Evolutionary conservation across 2,113 vertebrate genomes (phyloP).

Genomic region (Microcebus murinus): DNA sequence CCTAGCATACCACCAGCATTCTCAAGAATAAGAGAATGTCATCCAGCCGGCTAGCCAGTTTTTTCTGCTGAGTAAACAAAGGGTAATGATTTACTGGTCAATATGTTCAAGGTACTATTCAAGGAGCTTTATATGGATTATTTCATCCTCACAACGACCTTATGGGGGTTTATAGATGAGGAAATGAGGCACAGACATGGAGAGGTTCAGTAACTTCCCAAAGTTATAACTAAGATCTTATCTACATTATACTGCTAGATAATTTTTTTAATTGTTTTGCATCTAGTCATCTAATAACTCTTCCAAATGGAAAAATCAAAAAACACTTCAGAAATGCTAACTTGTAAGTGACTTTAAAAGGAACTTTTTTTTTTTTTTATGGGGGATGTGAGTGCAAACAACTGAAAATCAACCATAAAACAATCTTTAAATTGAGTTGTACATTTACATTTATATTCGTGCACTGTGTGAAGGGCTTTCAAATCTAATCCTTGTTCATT

Average conservation of each 20-base stretch:
- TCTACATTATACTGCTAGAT: background rate
- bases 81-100: background rate
- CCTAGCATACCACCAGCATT: background rate
- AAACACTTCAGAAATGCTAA: slow-evolving; percentile 14
- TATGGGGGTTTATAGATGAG: background rate
- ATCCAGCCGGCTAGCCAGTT: background rate
- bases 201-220: background rate
- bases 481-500: slow-evolving; percentile 35
- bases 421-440: slow-evolving; percentile 4
- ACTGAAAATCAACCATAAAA: slow-evolving; percentile 12
- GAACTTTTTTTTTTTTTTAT: background rate
- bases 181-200: background rate
- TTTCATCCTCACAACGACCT: background rate
- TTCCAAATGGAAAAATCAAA: background rate
- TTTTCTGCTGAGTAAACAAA: slow-evolving; percentile 13
- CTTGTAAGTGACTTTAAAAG: background rate
- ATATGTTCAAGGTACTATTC: background rate
- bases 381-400: background rate
- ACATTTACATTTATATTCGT: slow-evolving; percentile 25
- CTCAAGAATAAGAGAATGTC: background rate
- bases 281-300: background rate
- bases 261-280: background rate
- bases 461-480: background rate
- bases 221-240: slow-evolving; percentile 4
- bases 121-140: background rate